These are phyloP conservation scores for Brachymystax lenok DNA, from an alignment of 2,797 vertebrate genomes.

Conservation along the genomic window DNA sequence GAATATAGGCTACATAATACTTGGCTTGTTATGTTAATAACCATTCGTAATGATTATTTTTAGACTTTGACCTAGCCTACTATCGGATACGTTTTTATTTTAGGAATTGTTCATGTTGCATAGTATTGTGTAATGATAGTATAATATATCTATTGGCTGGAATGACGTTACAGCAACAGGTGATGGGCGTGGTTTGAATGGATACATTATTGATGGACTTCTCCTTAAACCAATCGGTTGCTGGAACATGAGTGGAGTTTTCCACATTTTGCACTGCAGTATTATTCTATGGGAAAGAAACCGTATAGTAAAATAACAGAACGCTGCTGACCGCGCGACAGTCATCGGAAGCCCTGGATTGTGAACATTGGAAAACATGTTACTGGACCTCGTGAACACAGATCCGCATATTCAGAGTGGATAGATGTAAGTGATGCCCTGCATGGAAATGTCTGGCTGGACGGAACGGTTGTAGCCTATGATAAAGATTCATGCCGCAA, in stretches of 20 bases:
- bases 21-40: neutral
- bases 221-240: slow-evolving; percentile 43
- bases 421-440: neutral
- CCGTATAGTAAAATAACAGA: neutral
- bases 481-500: neutral
- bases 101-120: neutral
- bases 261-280: rapidly evolving
- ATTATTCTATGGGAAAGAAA: slow-evolving; percentile 13
- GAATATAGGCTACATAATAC: neutral
- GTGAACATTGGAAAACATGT: neutral
- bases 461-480: neutral
- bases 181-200: slow-evolving; percentile 58
- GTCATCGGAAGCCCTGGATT: neutral
- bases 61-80: neutral
- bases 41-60: neutral
- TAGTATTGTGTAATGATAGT: neutral
- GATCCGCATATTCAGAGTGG: neutral
- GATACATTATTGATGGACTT: slow-evolving; percentile 40
- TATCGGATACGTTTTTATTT: neutral
- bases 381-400: neutral
- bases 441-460: neutral
- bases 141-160: neutral
- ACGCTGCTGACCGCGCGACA: neutral
- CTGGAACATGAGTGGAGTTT: neutral
- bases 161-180: slow-evolving; percentile 65